Evolutionary conservation across 2,113 vertebrate species (phyloP).

Genomic region (Misgurnus mizolepis): DNA sequence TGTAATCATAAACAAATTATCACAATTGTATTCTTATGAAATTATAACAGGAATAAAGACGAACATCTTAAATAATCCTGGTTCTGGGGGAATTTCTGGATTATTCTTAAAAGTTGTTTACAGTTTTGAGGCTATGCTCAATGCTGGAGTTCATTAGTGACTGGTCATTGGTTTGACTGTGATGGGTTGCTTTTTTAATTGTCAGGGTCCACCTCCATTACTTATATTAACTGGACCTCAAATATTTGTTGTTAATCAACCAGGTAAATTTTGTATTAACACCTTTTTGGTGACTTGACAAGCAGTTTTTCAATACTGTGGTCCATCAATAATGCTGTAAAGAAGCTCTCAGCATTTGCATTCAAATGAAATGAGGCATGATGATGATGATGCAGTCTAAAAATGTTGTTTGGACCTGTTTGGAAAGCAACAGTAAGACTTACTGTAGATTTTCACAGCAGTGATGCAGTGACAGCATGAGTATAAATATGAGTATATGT

Average conservation of each 20-base stretch:
- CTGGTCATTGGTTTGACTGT: too few relatives aligned
- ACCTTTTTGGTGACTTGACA: not conserved
- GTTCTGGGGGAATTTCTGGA: too few relatives aligned
- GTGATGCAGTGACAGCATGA: not conserved
- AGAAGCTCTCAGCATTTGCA: constrained; percentile 5
- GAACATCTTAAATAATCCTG: too few relatives aligned
- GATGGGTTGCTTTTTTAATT: too few relatives aligned
- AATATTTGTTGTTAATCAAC: not conserved
- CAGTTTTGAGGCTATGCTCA: too few relatives aligned
- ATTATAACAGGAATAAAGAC: too few relatives aligned
- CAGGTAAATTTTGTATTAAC: not conserved
- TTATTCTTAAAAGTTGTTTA: too few relatives aligned
- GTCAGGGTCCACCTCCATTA: too few relatives aligned
- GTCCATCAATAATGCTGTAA: not conserved
- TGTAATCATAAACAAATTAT: too few relatives aligned
- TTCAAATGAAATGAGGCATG: constrained; percentile 3
- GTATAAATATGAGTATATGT: not conserved
- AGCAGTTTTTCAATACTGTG: not conserved
- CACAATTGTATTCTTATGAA: too few relatives aligned
- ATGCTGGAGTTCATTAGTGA: too few relatives aligned
- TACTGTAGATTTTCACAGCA: not conserved
- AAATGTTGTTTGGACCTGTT: not conserved
- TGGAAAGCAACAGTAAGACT: not conserved
- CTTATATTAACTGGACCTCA: too few relatives aligned
- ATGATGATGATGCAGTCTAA: not conserved